These are phyloP conservation scores for Gonocerus acuteangulatus DNA, from an alignment of 2,888 invertebrate genomes.

Conservation along the genomic window DNA sequence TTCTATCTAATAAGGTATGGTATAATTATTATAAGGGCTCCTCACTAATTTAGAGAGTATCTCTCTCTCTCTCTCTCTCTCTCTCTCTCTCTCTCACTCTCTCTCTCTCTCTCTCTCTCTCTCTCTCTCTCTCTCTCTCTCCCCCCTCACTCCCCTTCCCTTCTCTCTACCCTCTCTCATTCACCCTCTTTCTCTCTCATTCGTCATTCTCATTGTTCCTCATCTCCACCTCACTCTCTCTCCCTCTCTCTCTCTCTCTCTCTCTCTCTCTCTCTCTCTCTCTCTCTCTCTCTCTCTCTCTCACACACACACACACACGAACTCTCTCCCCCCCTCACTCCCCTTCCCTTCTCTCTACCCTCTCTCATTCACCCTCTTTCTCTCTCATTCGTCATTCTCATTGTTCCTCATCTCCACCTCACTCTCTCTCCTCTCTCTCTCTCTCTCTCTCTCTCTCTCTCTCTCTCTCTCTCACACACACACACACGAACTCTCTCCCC, in stretches of 20 bases:
- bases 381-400: not conserved
- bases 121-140: too few relatives aligned
- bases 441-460: conserved; percentile 3
- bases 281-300: conserved; percentile 10
- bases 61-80: too few relatives aligned
- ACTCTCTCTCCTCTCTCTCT: not conserved
- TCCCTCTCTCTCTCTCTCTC: conserved; percentile 3
- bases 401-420: not conserved
- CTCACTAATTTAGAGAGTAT: too few relatives aligned
- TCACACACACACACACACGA: not conserved
- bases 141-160: too few relatives aligned
- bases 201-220: not conserved
- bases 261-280: conserved; percentile 12
- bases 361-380: conserved; percentile 3
- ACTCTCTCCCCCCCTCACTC: conserved; percentile 4
- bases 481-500: not conserved
- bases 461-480: not conserved
- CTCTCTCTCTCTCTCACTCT: too few relatives aligned
- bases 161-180: too few relatives aligned
- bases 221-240: not conserved
- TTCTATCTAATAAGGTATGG: too few relatives aligned
- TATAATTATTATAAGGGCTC: too few relatives aligned
- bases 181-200: not conserved
- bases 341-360: not conserved
- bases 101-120: too few relatives aligned